These are phyloP conservation scores for Helobdella robusta DNA, from an alignment of 2,888 invertebrate species.

Conservation along the genomic window DNA sequence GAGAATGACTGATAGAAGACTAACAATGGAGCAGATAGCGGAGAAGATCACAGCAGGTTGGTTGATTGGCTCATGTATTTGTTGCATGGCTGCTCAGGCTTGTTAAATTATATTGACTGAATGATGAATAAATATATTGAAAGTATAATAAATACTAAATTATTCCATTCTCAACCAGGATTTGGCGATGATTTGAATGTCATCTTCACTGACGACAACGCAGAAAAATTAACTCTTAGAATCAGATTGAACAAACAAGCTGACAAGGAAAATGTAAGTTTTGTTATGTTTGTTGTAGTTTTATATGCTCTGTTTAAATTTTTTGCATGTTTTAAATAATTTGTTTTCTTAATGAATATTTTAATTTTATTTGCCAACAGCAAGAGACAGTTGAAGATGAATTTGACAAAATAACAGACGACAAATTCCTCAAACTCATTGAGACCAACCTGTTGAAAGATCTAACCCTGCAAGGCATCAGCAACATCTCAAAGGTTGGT, in stretches of 20 bases:
- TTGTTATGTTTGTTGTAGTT: neutral
- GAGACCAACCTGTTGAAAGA: slow-evolving; percentile 98
- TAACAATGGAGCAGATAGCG: slow-evolving; percentile 99
- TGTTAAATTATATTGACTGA: neutral
- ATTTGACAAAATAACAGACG: slow-evolving; percentile 98
- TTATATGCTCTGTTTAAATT: neutral
- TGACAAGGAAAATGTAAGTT: slow-evolving; percentile 58
- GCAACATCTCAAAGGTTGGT: slow-evolving; percentile 55
- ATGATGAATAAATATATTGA: neutral
- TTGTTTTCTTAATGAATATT: neutral
- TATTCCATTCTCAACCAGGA: slow-evolving; percentile 52
- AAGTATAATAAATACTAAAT: neutral
- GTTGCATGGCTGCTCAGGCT: neutral
- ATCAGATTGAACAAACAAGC: slow-evolving; percentile 96
- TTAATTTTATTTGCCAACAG: neutral
- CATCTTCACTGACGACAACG: slow-evolving; percentile 99
- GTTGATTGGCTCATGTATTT: too few relatives aligned
- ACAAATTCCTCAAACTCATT: slow-evolving; percentile 94
- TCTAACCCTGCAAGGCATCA: slow-evolving; percentile 95
- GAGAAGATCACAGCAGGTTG: slow-evolving; percentile 89
- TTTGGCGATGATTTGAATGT: slow-evolving; percentile 98
- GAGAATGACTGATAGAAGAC: slow-evolving; percentile 95
- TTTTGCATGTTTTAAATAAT: neutral
- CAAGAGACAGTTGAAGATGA: slow-evolving; percentile 65
- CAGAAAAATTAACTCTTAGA: slow-evolving; percentile 90